Evolutionary conservation across 2,888 invertebrate genomes (phyloP), one percentile per base, ranked within the genome.

Genomic region (Tuberolachnus salignus): DNA sequence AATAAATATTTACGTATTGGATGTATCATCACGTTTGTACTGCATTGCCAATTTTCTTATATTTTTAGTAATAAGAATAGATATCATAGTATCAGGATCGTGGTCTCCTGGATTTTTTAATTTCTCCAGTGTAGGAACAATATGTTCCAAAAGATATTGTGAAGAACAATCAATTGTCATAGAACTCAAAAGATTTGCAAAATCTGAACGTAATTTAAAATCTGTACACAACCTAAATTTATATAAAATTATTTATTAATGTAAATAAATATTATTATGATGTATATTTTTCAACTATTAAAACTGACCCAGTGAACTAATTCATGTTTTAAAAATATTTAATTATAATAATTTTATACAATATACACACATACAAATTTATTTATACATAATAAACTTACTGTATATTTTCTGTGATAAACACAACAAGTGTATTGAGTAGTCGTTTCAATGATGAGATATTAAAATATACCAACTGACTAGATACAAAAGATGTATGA

Each of bases 151-250:
- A 11, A 93, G 86, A 84, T 90, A 92, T 83, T 92, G 92, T n/a
- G 91, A 92, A 57, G 92, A 89, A 44, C 90, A 88, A 85, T 94
- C 93, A 84, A 92, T 88, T 67, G 93, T 89, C 81, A 95, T 89
- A 0, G 95, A 92, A 59, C 94, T 89, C 63, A 94, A 86, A 13
- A 92, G 88, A 63, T 90, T 89, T 3, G 92, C 88, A 0, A 92
- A 89, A 84, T 89, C 89, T 88, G 2, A 91, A 87, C 19, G 89
- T 89, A 1, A 89, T 88, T 82, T 89, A 3, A 72, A 89, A 82
- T 93, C 92, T 6, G 69, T n/a, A 13, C 78, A 78, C 8, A 51
- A 21, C 6, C 78, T 78, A 69, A 51, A 78, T 34, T 34, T 34
- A 34, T 21, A 66, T 9, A 59, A 59, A 64, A 34, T 34, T 34